These are phyloP conservation scores for Drosophila kurseongensis DNA, from an alignment of 1,140 invertebrate species.

Conservation along the genomic window DNA sequence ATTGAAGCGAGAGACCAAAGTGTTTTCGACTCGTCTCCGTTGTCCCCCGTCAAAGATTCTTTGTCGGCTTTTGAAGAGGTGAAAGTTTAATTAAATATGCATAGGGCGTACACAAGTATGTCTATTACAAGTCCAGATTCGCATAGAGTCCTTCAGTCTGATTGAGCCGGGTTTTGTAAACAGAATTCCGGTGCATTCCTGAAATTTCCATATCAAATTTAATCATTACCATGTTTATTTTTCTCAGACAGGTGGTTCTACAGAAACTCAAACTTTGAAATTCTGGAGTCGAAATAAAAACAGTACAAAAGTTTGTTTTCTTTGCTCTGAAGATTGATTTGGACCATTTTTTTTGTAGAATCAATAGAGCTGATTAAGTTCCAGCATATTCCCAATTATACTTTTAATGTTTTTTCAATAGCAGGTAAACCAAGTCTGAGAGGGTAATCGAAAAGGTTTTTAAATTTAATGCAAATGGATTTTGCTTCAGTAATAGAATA, in stretches of 20 bases:
- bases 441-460: too few species aligned
- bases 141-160: conserved; percentile 4
- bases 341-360: too few species aligned
- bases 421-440: too few species aligned
- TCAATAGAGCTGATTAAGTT: too few species aligned
- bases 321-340: too few species aligned
- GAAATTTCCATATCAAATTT: too few species aligned
- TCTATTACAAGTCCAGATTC: conserved; percentile 2
- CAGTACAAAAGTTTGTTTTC: neutral
- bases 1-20: conserved; percentile 46
- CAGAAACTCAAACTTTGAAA: too few species aligned
- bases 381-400: too few species aligned
- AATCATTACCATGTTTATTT: neutral
- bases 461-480: too few species aligned
- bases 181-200: neutral
- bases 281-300: neutral
- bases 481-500: too few species aligned
- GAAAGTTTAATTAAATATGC: conserved; percentile 80
- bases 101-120: conserved; percentile 41
- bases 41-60: conserved; percentile 27
- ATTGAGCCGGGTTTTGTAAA: neutral
- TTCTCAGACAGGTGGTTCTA: too few species aligned
- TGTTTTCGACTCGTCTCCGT: conserved; percentile 51
- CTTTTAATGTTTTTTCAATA: too few species aligned
- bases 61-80: conserved; percentile 47